Evolutionary conservation across 2,113 vertebrate species (phyloP), one percentile per base, ranked within the genome.

Genomic region (Stigmatopora argus): DNA sequence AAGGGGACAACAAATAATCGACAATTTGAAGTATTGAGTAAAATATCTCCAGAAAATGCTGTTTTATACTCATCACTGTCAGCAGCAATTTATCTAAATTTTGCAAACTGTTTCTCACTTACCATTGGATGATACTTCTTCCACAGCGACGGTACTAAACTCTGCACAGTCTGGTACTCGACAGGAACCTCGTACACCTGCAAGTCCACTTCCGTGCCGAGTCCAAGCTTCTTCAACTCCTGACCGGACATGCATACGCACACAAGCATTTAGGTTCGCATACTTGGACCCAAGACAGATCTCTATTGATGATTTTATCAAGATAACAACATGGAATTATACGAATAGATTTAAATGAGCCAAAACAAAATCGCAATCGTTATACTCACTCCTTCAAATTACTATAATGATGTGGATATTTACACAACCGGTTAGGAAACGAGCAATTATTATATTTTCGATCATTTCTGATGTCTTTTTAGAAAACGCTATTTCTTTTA

Each of bases 151-250:
- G 97, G 97, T 19, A 99, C 93, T 78, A 98, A 90, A 17, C 90
- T 92, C 84, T 96, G 94, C 17, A 98, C 96, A 0, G 92, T 90
- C 82, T 95, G 86, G 77, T 99, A 99, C 71, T 99, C 97, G 0
- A 99, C 97, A 0, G 97, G 97, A 58, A 99, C 93, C 78, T 99
- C 95, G 0, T 92, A 93, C 38, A 98, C 92, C 0, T 95, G 90
- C 38, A 99, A 87, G 66, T 97, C 92, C 77, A 99, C 92, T 0
- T 91, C 90, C 2, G 91, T 86, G 1, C 94, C 87, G 14, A 99
- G 89, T 0, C 96, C 96, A 0, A 98, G 90, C 78, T 97, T 97
- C 86, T 96, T 91, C 80, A 99, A 65, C 84, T 99, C 96, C 96
- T 99, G 48, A 5, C 61, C 65, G 23, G 3, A 51, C 18, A 67